Conservation (phyloP, 2,888 invertebrate species). For the Meteorus cinctellus region DNA sequence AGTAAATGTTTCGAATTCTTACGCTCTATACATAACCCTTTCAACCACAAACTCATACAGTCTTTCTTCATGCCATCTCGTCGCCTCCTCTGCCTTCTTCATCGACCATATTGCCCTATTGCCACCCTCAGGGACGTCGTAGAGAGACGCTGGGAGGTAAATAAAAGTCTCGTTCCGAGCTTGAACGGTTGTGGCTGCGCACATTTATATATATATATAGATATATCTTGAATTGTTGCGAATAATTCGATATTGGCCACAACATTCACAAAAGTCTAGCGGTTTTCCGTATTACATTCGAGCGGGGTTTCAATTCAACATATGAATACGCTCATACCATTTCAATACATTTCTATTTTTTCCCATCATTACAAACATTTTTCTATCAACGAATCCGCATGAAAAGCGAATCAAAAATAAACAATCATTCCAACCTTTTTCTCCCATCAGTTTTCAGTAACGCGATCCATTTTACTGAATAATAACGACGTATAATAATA, state of each 20-base stretch:
- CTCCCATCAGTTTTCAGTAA: no score
- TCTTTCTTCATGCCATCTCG: conserved; percentile 2
- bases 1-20: conserved; percentile 49
- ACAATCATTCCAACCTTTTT: no score
- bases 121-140: background rate
- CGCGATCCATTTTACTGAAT: no score
- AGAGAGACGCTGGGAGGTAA: conserved; percentile 34
- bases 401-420: no score
- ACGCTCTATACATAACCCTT: conserved; percentile 18
- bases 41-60: background rate
- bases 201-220: background rate
- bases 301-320: background rate
- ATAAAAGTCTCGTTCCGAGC: conserved; percentile 48
- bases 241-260: background rate
- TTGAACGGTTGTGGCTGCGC: background rate
- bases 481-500: no score
- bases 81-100: background rate
- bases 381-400: no score
- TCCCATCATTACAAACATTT: no score
- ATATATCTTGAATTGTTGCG: background rate
- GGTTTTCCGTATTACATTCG: background rate
- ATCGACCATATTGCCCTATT: background rate
- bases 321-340: background rate
- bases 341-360: no score
- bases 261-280: background rate